These are phyloP conservation scores for Amblyteles armatorius DNA, from an alignment of 2,888 invertebrate species.

Conservation along the genomic window DNA sequence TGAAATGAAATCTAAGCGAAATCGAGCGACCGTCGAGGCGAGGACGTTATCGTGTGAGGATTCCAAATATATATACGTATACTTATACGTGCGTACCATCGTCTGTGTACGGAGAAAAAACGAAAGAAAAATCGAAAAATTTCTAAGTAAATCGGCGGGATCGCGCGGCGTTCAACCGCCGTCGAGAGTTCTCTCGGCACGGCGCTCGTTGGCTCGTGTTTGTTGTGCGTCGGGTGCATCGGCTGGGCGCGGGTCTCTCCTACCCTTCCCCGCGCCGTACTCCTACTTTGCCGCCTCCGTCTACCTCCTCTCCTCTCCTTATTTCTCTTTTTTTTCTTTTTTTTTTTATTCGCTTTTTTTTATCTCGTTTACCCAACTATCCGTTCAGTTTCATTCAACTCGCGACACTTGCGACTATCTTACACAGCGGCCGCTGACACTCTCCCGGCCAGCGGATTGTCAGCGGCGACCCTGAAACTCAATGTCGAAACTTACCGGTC, in stretches of 20 bases:
- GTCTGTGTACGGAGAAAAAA: neutral
- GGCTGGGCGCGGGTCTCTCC: slow-evolving; percentile 75
- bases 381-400: slow-evolving; percentile 3
- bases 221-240: slow-evolving; percentile 80
- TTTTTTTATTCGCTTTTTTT: slow-evolving; percentile 15
- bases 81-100: neutral
- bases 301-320: slow-evolving; percentile 43
- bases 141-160: slow-evolving; percentile 61
- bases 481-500: neutral
- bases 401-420: neutral
- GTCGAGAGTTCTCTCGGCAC: slow-evolving; percentile 24
- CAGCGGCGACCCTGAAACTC: slow-evolving; percentile 17
- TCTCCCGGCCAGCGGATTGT: slow-evolving; percentile 43
- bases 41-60: slow-evolving; percentile 70
- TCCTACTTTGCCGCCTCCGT: slow-evolving; percentile 67
- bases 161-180: slow-evolving; percentile 63
- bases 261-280: slow-evolving; percentile 57
- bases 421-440: neutral
- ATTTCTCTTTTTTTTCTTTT: slow-evolving; percentile 30
- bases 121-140: neutral
- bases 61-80: slow-evolving; percentile 21
- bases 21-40: slow-evolving; percentile 77
- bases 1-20: slow-evolving; percentile 83
- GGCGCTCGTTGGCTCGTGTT: slow-evolving; percentile 73
- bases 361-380: slow-evolving; percentile 24